Conservation (phyloP, 2,797 vertebrate genomes). For the Aotus griseimembra region DNA sequence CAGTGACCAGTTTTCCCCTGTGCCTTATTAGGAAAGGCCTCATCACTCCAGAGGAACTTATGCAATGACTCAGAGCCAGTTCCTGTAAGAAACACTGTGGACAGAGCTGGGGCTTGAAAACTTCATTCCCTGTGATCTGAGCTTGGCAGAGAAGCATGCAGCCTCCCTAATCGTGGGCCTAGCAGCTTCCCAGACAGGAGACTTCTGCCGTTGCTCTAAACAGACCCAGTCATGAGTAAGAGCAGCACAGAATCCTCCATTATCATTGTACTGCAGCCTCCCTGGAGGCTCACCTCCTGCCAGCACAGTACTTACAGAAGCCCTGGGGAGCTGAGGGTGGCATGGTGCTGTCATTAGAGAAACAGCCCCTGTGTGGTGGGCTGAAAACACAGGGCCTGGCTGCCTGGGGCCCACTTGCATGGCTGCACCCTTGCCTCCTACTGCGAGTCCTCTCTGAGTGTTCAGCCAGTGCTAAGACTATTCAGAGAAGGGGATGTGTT, state of each 20-base stretch:
- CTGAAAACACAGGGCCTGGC: background rate
- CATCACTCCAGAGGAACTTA: background rate
- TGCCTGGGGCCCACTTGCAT: background rate
- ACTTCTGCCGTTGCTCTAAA: background rate
- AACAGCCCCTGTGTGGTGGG: background rate
- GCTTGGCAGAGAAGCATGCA: background rate
- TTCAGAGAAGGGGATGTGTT: background rate
- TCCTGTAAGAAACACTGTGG: background rate
- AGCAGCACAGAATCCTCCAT: background rate
- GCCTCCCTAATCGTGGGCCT: background rate
- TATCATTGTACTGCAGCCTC: background rate
- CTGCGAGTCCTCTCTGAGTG: rapidly evolving
- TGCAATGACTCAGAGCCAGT: no score
- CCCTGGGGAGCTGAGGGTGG: background rate
- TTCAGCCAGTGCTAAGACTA: background rate
- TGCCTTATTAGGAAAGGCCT: background rate
- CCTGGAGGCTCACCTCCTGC: background rate
- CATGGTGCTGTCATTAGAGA: background rate
- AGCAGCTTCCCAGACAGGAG: background rate
- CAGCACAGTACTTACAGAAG: background rate
- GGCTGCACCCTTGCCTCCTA: background rate
- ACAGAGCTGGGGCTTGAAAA: no score
- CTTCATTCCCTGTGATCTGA: background rate
- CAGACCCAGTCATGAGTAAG: background rate
- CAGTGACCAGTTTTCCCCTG: background rate